Evolutionary conservation across 2,797 vertebrate species (phyloP).

Genomic region (Sebastes goodei): DNA sequence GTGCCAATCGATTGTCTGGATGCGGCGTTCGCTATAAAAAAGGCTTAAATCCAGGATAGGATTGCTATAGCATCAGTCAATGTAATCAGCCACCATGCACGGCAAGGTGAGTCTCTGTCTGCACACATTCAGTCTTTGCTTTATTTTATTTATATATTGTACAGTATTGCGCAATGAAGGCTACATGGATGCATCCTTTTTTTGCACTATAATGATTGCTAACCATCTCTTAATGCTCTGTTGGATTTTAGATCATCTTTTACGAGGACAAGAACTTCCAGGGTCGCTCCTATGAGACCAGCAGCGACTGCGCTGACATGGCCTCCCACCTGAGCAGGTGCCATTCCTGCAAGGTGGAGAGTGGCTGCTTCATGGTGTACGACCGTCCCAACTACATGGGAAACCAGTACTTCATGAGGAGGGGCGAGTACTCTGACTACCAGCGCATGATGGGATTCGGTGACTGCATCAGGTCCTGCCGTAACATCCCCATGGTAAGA

Average conservation of each 20-base stretch:
- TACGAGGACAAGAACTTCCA: constrained; percentile 71
- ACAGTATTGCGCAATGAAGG: neutral
- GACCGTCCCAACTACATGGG: constrained; percentile 69
- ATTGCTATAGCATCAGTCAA: constrained; percentile 48
- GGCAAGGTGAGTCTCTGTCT: constrained; percentile 48
- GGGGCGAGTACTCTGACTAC: constrained; percentile 71
- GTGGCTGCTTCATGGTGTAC: constrained; percentile 73
- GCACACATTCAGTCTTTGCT: neutral
- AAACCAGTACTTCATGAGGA: constrained; percentile 65
- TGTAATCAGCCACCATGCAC: constrained; percentile 60
- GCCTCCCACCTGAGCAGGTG: constrained; percentile 65
- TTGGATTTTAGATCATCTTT: constrained; percentile 63
- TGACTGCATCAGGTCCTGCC: constrained; percentile 70
- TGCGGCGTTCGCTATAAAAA: constrained; percentile 67
- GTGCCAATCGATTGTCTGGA: constrained; percentile 52
- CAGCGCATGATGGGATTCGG: constrained; percentile 68
- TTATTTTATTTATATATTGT: neutral
- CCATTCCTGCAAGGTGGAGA: constrained; percentile 68
- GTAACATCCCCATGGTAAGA: constrained; percentile 65
- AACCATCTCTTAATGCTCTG: neutral
- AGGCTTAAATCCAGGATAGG: constrained; percentile 50
- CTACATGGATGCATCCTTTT: neutral
- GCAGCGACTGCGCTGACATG: constrained; percentile 73
- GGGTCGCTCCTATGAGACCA: constrained; percentile 74
- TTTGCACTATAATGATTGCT: neutral